These are phyloP conservation scores for Apogon hyalosoma DNA, from an alignment of 2,797 vertebrate species.

Conservation along the genomic window DNA sequence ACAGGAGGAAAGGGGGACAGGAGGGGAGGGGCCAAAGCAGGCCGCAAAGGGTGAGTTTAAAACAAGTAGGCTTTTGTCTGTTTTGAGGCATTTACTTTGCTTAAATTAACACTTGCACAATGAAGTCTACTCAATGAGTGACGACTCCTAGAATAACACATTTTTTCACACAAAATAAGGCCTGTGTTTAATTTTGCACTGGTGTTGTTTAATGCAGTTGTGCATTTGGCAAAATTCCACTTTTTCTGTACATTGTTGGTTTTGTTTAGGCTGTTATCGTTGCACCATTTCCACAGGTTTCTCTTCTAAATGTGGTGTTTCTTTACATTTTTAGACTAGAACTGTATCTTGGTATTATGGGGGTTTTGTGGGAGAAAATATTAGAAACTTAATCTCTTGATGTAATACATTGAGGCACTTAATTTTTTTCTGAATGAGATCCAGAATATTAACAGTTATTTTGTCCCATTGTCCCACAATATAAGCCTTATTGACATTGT, in stretches of 20 bases:
- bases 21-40: slow-evolving; percentile 89
- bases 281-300: not conserved
- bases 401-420: not conserved
- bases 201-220: too few species aligned
- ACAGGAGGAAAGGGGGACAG: slow-evolving; percentile 92
- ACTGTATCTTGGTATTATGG: not conserved
- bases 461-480: too few species aligned
- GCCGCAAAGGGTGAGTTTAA: slow-evolving; percentile 92
- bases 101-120: slow-evolving; percentile 44
- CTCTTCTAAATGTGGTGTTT: slow-evolving; percentile 22
- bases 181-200: slow-evolving; percentile 28
- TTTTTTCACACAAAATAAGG: slow-evolving; percentile 30
- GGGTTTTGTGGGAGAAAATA: not conserved
- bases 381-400: not conserved
- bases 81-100: slow-evolving; percentile 23
- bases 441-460: too few species aligned
- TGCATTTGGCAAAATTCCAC: not conserved
- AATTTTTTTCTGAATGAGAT: not conserved
- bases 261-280: not conserved
- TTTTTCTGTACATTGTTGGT: not conserved
- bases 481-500: not conserved
- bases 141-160: slow-evolving; percentile 8
- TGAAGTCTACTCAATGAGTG: slow-evolving; percentile 33
- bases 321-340: slow-evolving; percentile 29
- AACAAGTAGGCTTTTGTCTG: slow-evolving; percentile 40